Percentiles rank a stretch among this genome's conserved stretches.
These are phyloP conservation scores for Poliocrania exsul DNA, from an alignment of 2,797 vertebrate species.

Conservation along the genomic window DNA sequence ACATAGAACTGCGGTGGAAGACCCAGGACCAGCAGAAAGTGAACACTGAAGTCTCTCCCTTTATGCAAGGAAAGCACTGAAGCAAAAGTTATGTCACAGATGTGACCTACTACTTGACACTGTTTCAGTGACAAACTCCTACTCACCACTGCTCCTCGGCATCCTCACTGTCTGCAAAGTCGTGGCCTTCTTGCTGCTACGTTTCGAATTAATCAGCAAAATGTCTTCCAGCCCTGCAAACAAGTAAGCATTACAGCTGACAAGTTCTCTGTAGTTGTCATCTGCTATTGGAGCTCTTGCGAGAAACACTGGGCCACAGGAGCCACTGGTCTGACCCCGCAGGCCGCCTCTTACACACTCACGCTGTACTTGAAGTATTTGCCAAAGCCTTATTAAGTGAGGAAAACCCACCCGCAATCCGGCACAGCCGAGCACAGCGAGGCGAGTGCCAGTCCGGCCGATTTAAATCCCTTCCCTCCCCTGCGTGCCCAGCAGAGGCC, in stretches of 20 bases:
- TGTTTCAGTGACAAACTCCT: background rate
- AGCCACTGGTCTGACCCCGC: background rate
- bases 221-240: slow-evolving; percentile 84
- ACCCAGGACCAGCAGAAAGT: background rate
- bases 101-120: background rate
- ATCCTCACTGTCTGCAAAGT: slow-evolving; percentile 82
- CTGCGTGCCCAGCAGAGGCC: accelerated
- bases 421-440: accelerated
- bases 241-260: background rate
- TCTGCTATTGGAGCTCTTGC: background rate
- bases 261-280: background rate
- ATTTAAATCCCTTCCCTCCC: background rate
- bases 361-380: background rate
- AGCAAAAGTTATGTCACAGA: background rate
- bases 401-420: background rate
- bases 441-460: accelerated
- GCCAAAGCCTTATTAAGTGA: background rate
- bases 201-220: slow-evolving; percentile 82
- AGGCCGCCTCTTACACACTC: background rate
- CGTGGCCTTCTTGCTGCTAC: slow-evolving; percentile 43
- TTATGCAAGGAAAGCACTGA: background rate
- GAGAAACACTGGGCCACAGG: accelerated
- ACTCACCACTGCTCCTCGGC: slow-evolving; percentile 87
- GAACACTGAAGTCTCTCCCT: background rate
- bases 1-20: accelerated